These are phyloP conservation scores for Rattus rattus DNA, from an alignment of 2,113 vertebrate genomes.

Conservation along the genomic window DNA sequence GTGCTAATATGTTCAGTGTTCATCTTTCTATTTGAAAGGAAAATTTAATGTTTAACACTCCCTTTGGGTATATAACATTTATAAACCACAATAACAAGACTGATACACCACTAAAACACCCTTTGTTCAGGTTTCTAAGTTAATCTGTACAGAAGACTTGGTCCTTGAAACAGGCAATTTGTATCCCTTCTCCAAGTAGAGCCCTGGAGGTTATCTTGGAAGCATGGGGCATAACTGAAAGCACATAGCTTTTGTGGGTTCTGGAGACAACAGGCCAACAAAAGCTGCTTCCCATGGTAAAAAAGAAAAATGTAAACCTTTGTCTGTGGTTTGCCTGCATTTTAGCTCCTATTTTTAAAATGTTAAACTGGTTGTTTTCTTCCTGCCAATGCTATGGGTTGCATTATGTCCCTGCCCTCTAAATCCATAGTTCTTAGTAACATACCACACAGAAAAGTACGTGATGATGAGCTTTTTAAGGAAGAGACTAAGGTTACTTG, in stretches of 20 bases:
- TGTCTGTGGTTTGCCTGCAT: background rate
- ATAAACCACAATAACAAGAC: background rate
- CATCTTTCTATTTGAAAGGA: background rate
- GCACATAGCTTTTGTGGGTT: conserved; percentile 29
- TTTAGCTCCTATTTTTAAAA: background rate
- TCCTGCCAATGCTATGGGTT: background rate
- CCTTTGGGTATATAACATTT: background rate
- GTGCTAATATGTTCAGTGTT: background rate
- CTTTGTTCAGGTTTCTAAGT: conserved; percentile 12
- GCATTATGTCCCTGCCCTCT: background rate
- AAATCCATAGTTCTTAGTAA: background rate
- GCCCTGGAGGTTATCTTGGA: background rate
- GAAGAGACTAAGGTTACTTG: background rate
- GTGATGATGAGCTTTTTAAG: no score
- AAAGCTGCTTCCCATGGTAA: conserved; percentile 67
- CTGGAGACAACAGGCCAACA: conserved; percentile 68
- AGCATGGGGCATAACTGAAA: background rate
- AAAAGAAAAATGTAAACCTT: no score
- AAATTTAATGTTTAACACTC: background rate
- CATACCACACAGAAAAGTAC: background rate
- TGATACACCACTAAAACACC: background rate
- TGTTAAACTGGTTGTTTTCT: background rate
- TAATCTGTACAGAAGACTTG: conserved; percentile 1
- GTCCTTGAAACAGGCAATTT: conserved; percentile 16
- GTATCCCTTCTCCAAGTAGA: background rate